Evolutionary conservation across 2,888 invertebrate genomes (phyloP), one percentile per base, ranked within the genome.

Genomic region (Keiferia lycopersicella): DNA sequence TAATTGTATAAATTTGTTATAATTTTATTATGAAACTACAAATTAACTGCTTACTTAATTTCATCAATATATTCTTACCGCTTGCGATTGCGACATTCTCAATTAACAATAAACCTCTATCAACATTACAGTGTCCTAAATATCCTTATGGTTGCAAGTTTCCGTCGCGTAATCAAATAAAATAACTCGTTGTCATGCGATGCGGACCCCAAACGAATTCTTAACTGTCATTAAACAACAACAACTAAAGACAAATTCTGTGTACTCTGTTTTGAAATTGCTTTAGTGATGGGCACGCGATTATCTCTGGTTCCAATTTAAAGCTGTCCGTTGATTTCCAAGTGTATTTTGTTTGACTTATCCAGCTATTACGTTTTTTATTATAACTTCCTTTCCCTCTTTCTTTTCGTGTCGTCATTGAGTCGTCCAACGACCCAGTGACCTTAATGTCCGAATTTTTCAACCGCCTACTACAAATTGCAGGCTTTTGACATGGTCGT

Each of bases 161-260:
- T 57, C 26, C 57, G 22, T 56, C 38, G 16, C 38, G 38, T 38
- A 57, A 57, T 38, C 26, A 56, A 56, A 56, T 38, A 57, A 57
- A 61, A 59, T 18, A 59, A 59, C 39, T 26, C 12, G 45, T 39
- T 45, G 59, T 59, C 59, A 59, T 59, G 59, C 59, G 45, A 59
- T 45, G 34, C 20, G 48, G 45, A 51, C 39, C 61, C 34, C 14
- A 16, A 48, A 30, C 26, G 61, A 18, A 16, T 51, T 26, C 51
- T 50, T 61, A 51, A 50, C 61, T 61, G 53, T 53, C 53, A 62
- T 62, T 53, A 53, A 51, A 62, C 18, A 62, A 53, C 53, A 57
- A 56, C 57, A 57, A 63, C 41, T 30, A 63, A 57, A 63, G 56
- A 57, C 56, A 56, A 63, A 63, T 63, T 59, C 22, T 8, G 30